Conservation (phyloP, 2,797 vertebrate species). For the Botia almorhae region DNA sequence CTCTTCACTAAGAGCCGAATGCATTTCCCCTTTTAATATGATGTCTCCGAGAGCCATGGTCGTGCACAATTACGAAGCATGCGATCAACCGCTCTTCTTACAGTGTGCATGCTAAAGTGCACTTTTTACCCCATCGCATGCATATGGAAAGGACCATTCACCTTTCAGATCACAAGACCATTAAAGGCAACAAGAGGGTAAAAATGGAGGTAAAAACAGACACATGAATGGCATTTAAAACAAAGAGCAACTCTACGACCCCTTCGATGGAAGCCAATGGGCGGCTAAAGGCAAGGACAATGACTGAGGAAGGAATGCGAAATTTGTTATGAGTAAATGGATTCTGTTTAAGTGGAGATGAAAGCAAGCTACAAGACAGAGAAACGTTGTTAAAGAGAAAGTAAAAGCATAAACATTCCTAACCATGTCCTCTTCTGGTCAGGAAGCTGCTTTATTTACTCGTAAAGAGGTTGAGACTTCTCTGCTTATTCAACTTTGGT, state of each 20-base stretch:
- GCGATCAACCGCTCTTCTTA: conserved; percentile 20
- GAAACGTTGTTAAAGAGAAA: conserved; percentile 53
- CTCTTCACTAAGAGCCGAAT: conserved; percentile 35
- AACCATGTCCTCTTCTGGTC: conserved; percentile 32
- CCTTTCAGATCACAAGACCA: conserved; percentile 42
- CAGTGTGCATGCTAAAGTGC: conserved; percentile 36
- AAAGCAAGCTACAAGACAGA: conserved; percentile 48
- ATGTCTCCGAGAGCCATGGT: conserved; percentile 30
- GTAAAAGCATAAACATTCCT: conserved; percentile 32
- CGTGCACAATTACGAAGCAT: conserved; percentile 9
- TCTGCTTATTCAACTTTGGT: conserved; percentile 1
- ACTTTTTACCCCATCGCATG: conserved; percentile 51
- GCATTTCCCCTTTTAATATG: conserved; percentile 43
- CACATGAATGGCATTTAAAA: conserved; percentile 43
- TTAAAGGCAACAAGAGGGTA: conserved; percentile 45
- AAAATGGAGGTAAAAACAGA: conserved; percentile 41
- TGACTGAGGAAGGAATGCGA: conserved; percentile 13
- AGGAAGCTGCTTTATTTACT: conserved; percentile 56
- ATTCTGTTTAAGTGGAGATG: conserved; percentile 62
- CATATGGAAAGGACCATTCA: conserved; percentile 45
- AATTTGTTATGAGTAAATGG: conserved; percentile 54
- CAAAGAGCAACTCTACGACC: conserved; percentile 47
- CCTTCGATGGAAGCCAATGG: conserved; percentile 41
- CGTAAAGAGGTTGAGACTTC: conserved; percentile 10
- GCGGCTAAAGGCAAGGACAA: conserved; percentile 37